Base-by-base conservation (phyloP, 2,888 invertebrate species). In the Cabera pusaria region DNA sequence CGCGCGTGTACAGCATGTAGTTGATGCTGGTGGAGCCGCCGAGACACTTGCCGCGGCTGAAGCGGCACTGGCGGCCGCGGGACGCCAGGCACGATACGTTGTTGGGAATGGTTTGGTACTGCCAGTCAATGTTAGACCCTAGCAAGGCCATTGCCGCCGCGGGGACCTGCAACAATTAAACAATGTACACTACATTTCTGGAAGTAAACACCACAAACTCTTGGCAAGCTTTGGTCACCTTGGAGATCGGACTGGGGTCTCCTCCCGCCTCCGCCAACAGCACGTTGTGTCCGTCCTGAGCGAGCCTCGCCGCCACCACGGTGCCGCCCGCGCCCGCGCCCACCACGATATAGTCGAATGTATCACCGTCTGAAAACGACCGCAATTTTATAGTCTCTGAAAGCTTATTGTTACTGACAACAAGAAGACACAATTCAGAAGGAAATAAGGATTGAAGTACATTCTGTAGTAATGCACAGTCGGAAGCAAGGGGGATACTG, bases 271-370 rank as follows among this genome's bases (percentile, higher is more conserved):
- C 82, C 2, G 78, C 21, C 17, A 81, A 64, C 50, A 82, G 55
- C 32, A 77, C 77, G 6, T 34, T 6, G 6, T 27, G 22, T 0
- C 73, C 75, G 0, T 68, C 62, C 14, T 61, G 62, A 6, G 77
- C 68, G 6, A 82, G 69, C 3, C 79, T 55, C 26, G 69, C 67
- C 5, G 74, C 81, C 44, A 33, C 67, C 34, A 63, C 72, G 9
- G 62, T 33, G 1, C 83, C 83, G 0, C 59, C 79, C 0, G 72
- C 78, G 8, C 88, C 88, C 6, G 77, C 83, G 5, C 90, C 90
- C 23, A 90, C 82, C 31, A 91, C 82, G 12, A 90, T 75, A 63
- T 89, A 90, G 44, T 90, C 90, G 51, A 83, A 90, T 43, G 43
- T 31, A 1, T 59, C 64, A 2, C 67, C 65, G 34, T 78, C 82